Evolutionary conservation across 1,140 invertebrate genomes (phyloP).

Genomic region (Probaryconus sp.): DNA sequence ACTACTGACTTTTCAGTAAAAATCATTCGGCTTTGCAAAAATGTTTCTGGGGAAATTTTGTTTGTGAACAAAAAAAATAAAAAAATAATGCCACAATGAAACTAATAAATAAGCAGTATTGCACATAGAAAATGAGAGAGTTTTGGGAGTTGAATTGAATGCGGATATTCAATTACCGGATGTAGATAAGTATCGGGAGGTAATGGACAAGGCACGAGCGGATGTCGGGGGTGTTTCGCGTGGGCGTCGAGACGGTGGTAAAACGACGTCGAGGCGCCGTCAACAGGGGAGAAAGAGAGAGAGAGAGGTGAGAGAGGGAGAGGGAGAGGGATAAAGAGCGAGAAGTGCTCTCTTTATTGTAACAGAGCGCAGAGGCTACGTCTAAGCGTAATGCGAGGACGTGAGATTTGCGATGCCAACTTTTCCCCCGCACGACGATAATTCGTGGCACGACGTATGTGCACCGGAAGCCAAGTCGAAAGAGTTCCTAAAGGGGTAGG

Average conservation of each 20-base stretch:
- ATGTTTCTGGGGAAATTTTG: no score
- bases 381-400: conserved; percentile 35
- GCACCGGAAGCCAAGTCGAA: conserved; percentile 20
- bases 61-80: no score
- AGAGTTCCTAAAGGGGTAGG: background rate
- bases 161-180: conserved; percentile 52
- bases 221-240: conserved; percentile 47
- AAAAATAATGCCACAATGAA: no score
- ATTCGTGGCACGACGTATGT: conserved; percentile 17
- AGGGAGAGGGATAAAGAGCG: no score
- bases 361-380: conserved; percentile 25
- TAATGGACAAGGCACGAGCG: conserved; percentile 39
- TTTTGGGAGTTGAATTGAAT: no score
- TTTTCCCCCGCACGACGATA: conserved; percentile 16
- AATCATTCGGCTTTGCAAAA: no score
- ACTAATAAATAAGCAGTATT: no score
- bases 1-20: no score
- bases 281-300: conserved; percentile 19
- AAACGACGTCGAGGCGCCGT: conserved; percentile 47
- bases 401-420: conserved; percentile 37
- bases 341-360: conserved; percentile 33
- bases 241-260: conserved; percentile 53
- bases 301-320: no score
- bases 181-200: conserved; percentile 47
- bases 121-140: no score